A percentile compares a stretch with the other conserved stretches of the same genome.
phyloP scores from a whole-genome alignment of 2,797 vertebrate species.

The Oophaga sylvatica region DNA sequence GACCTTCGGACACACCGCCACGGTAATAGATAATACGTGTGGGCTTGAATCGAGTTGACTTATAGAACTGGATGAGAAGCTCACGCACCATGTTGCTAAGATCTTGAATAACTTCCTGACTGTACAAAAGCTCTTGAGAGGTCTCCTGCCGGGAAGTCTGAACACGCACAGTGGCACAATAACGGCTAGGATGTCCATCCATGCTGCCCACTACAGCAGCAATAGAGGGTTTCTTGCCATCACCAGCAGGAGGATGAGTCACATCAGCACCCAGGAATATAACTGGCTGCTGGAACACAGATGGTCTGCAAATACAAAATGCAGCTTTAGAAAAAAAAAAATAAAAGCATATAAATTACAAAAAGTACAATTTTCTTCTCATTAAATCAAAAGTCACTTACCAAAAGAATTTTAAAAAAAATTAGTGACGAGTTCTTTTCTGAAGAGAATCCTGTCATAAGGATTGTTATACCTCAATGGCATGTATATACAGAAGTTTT shows the following conservation, averaged over 20 bases:
- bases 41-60: constrained; percentile 97
- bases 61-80: constrained; percentile 97
- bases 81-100: constrained; percentile 97
- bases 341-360: too few species aligned
- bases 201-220: constrained; percentile 97
- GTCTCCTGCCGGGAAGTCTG: constrained; percentile 96
- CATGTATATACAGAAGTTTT: too few species aligned
- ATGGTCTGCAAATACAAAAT: constrained; percentile 78
- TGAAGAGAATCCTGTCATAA: too few species aligned
- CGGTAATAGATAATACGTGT: constrained; percentile 97
- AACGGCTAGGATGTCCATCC: constrained; percentile 97
- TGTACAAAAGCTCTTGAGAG: constrained; percentile 95
- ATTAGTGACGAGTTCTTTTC: too few species aligned
- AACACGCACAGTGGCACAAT: constrained; percentile 96
- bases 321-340: too few species aligned
- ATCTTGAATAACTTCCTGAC: constrained; percentile 98
- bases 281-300: constrained; percentile 97
- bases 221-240: constrained; percentile 96
- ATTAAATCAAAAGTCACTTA: too few species aligned
- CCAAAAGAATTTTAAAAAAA: too few species aligned
- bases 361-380: too few species aligned
- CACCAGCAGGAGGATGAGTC: constrained; percentile 92
- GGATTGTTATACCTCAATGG: too few species aligned
- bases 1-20: constrained; percentile 95
- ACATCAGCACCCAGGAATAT: constrained; percentile 96